Conservation (phyloP, 1,140 invertebrate species). For the Heliconius eleuchia region DNA sequence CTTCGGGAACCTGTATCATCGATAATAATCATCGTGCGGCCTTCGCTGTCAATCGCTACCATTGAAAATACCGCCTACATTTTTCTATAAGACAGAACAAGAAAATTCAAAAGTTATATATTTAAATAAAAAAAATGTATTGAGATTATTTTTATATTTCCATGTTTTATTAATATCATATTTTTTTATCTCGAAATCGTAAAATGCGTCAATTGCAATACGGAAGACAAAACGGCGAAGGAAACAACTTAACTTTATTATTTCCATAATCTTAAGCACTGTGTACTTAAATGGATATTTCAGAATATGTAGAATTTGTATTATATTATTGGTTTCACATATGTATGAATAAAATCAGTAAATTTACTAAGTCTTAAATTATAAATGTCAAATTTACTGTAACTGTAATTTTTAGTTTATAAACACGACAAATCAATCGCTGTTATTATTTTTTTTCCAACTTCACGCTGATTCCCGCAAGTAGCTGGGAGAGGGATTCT, state of each 20-base stretch:
- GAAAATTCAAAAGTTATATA: neutral
- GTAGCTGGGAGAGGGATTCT: no score
- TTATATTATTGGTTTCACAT: neutral
- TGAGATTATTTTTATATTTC: neutral
- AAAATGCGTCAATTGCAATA: slow-evolving; percentile 11
- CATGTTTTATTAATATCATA: neutral
- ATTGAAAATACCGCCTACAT: slow-evolving; percentile 47
- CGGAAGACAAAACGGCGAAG: slow-evolving; percentile 18
- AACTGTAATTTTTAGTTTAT: no score
- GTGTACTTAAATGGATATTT: neutral
- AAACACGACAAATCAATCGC: no score
- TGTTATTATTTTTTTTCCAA: no score
- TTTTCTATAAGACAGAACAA: neutral
- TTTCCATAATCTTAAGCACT: neutral
- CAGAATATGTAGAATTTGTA: neutral
- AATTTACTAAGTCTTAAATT: slow-evolving; percentile 2
- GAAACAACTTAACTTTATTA: slow-evolving; percentile 20
- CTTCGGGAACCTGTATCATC: slow-evolving; percentile 48
- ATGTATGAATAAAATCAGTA: neutral
- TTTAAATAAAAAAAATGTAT: neutral
- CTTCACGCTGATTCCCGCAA: no score
- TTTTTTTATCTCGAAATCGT: neutral
- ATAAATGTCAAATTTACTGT: slow-evolving; percentile 7
- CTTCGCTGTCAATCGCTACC: slow-evolving; percentile 61
- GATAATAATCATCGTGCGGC: slow-evolving; percentile 53